Evolutionary conservation across 2,797 vertebrate genomes (phyloP).

Genomic region (Rhynchonycteris naso): DNA sequence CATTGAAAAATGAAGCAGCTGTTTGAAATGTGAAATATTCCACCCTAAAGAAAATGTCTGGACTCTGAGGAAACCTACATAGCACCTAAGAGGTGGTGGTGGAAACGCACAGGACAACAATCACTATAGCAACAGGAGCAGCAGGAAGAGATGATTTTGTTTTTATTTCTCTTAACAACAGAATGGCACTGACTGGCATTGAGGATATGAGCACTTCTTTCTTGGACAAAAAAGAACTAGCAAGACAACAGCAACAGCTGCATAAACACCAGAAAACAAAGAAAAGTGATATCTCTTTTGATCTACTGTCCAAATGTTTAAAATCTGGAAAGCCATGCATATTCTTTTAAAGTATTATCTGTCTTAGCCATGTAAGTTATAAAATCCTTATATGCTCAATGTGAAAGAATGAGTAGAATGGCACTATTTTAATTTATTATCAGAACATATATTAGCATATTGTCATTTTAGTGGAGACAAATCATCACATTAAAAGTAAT

Average conservation of each 20-base stretch:
- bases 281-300: not conserved
- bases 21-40: conserved; percentile 14
- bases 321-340: not conserved
- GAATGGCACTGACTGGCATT: conserved; percentile 26
- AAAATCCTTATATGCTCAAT: not conserved
- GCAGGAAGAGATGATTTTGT: conserved; percentile 55
- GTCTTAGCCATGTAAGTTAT: not conserved
- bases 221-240: not conserved
- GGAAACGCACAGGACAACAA: not conserved
- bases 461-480: conserved; percentile 9
- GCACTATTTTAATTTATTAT: not conserved
- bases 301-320: conserved; percentile 10
- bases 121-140: conserved; percentile 52
- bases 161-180: conserved; percentile 27
- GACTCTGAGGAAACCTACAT: not conserved
- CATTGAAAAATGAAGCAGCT: not conserved
- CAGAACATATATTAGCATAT: not conserved
- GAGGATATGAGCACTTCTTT: conserved; percentile 1
- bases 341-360: not conserved
- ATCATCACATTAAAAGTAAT: not conserved
- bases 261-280: conserved; percentile 31
- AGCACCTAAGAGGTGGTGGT: not conserved
- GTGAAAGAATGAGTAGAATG: not conserved
- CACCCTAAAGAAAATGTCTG: not conserved
- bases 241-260: conserved; percentile 59